phyloP scores from a whole-genome alignment of 2,797 vertebrate species.

The Enteromius trimaculatus region DNA sequence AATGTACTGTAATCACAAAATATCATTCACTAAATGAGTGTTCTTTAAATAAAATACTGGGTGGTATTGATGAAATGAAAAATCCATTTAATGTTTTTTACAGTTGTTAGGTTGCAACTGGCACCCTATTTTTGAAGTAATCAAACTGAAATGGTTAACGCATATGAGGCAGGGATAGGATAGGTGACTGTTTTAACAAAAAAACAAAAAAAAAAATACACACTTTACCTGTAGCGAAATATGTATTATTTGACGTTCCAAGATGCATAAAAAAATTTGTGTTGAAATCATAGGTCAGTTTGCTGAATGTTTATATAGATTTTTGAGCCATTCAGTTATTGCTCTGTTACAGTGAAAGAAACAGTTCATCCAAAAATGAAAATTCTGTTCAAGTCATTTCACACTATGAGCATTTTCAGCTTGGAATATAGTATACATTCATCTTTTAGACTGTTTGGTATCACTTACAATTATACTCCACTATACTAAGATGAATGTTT shows the following conservation, averaged over 20 bases:
- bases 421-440: background rate
- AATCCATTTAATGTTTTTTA: background rate
- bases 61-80: background rate
- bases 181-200: background rate
- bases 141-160: background rate
- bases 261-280: background rate
- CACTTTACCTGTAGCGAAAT: background rate
- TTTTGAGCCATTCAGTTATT: slow-evolving; percentile 38
- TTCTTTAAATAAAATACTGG: background rate
- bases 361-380: background rate
- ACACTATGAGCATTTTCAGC: background rate
- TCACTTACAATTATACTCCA: background rate
- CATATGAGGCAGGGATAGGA: background rate
- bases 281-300: background rate
- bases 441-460: background rate
- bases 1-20: background rate
- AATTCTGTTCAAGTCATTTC: slow-evolving; percentile 4
- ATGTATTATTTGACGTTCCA: background rate
- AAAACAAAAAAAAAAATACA: too few species aligned
- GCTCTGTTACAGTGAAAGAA: slow-evolving; percentile 9
- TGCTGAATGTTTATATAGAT: slow-evolving; percentile 9
- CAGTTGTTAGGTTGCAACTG: background rate
- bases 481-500: background rate
- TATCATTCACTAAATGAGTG: background rate
- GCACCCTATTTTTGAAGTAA: background rate